Conservation (phyloP, 2,113 vertebrate species). For the Cheilinus undulatus region DNA sequence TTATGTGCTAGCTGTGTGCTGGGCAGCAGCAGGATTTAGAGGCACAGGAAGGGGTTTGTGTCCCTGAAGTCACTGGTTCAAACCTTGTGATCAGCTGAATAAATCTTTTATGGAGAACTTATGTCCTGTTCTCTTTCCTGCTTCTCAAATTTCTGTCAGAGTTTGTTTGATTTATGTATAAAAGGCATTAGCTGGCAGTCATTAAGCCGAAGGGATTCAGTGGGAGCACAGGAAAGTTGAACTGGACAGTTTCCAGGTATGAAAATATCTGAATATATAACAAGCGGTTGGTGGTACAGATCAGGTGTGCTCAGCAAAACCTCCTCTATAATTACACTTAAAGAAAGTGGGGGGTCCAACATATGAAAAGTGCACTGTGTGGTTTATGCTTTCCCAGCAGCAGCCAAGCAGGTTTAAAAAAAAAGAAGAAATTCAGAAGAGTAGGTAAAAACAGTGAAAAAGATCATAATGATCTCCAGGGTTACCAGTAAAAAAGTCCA, state of each 20-base stretch:
- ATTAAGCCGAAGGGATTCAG: not conserved
- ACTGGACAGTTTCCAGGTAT: not conserved
- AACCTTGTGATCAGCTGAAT: not conserved
- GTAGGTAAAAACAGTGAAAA: no score
- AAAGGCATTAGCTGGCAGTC: not conserved
- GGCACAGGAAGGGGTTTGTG: not conserved
- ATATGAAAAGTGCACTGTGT: not conserved
- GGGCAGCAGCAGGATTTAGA: not conserved
- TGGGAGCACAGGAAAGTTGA: not conserved
- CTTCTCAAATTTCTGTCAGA: not conserved
- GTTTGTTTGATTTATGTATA: not conserved
- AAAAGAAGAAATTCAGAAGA: not conserved
- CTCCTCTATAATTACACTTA: not conserved
- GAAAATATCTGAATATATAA: not conserved
- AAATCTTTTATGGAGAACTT: not conserved
- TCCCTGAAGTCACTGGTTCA: not conserved
- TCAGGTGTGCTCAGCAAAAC: slow-evolving; percentile 19
- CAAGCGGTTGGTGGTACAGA: not conserved
- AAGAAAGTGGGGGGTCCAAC: not conserved
- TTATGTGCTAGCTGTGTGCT: slow-evolving; percentile 2
- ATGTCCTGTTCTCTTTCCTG: not conserved
- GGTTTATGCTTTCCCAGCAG: not conserved
- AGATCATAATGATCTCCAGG: no score
- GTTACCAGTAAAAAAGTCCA: no score
- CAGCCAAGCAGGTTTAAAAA: not conserved